Evolutionary conservation across 1,140 invertebrate genomes (phyloP), one percentile per base, ranked within the genome.

Genomic region (Piezodorus guildinii): DNA sequence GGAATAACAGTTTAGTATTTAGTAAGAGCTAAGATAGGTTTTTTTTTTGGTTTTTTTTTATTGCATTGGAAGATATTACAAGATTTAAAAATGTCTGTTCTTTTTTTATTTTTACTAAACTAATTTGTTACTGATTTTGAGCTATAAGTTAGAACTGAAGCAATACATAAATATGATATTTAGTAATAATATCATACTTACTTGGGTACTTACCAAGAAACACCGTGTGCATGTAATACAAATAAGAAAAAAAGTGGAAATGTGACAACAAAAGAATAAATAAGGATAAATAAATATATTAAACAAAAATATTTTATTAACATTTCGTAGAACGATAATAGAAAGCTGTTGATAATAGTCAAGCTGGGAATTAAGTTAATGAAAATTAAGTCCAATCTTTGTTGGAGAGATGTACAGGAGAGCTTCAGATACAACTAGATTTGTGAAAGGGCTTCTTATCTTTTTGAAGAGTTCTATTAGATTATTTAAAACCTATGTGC

Each of bases 261-360:
- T 23, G 12, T 10, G 12, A 39, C 6, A 21, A 49, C 1, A 21
- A 49, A 49, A 25, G 17, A 16, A 17, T 30, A 62, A 51, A 19
- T 17, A 25, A 46, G 25, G 45, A 49, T 46, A 46, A 62, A 62
- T 62, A 30, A 49, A 62, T 51, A 27, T 46, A 46, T 62, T 62
- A 62, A 62, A 62, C 60, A 62, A 62, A 62, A 62, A 62, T 62
- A 62, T 51, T 62, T 62, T 62, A 62, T 62, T 62, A 62, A 62
- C 60, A 62, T 62, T 39, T 62, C 60, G 30, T 52, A 63, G 62
- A 63, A 52, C 46, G 62, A 56, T 63, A 63, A 56, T 56, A 63
- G 62, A 63, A 52, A 63, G 62, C 62, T 43, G 39, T 62, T 27
- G n/a, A 27, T 62, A 62, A 62, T 62, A 62, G n/a, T 45, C 19